Evolutionary conservation across 2,113 vertebrate genomes (phyloP).

Genomic region (Cisticola juncidis): DNA sequence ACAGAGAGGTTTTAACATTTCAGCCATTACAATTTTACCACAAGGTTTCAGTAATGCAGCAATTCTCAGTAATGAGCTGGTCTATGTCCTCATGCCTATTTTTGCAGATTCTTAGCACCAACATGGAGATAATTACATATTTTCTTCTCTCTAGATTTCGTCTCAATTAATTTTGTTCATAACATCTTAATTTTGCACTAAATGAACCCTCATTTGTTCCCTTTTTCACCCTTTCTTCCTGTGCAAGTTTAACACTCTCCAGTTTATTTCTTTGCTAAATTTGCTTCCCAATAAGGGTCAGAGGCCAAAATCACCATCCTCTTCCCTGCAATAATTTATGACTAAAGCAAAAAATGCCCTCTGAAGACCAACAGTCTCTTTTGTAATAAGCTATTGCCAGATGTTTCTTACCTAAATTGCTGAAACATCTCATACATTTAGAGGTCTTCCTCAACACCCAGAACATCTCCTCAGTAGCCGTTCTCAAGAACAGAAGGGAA

Average conservation of each 20-base stretch:
- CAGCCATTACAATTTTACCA: neutral
- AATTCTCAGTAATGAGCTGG: neutral
- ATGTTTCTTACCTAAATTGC: neutral
- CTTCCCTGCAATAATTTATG: neutral
- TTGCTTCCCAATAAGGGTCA: neutral
- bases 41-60: neutral
- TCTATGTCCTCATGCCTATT: neutral
- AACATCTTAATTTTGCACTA: neutral
- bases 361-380: neutral
- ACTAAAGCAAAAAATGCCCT: neutral
- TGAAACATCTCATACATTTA: neutral
- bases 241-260: neutral
- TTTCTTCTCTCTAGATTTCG: neutral
- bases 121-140: neutral
- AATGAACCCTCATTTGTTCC: neutral
- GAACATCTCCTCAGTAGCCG: neutral
- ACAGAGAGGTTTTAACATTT: neutral
- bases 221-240: neutral
- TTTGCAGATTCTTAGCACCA: neutral
- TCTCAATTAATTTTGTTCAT: neutral
- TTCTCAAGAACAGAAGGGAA: neutral
- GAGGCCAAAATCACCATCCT: neutral
- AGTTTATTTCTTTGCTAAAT: neutral
- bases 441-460: neutral
- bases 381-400: neutral